A percentile compares a stretch with the other conserved stretches of the same genome.
Evolutionary conservation across 1,140 invertebrate genomes (phyloP).

Genomic region (Portunus trituberculatus): DNA sequence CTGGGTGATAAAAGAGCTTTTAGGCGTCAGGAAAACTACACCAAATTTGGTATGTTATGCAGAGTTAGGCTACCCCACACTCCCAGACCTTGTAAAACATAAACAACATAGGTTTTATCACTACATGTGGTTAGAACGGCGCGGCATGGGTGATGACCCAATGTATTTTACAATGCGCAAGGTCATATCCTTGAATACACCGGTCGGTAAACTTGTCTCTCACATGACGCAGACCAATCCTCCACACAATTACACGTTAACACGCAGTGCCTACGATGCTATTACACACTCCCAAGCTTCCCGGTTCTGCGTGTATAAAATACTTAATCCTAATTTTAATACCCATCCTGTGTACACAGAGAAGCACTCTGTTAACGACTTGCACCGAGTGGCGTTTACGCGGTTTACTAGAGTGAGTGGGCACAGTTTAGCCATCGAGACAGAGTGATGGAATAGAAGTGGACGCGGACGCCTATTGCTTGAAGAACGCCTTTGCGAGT

Average conservation of each 20-base stretch:
- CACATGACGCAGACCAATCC: neutral
- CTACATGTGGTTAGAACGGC: neutral
- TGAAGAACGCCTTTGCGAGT: conserved; percentile 32
- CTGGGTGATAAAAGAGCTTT: neutral
- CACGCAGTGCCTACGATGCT: no score
- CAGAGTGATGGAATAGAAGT: neutral
- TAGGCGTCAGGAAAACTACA: neutral
- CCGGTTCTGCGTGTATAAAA: neutral
- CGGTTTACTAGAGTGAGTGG: no score
- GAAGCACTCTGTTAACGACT: neutral
- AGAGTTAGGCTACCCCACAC: neutral
- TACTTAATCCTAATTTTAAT: neutral
- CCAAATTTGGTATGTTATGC: neutral
- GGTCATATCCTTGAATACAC: neutral
- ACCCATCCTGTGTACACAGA: neutral
- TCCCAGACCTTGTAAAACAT: neutral
- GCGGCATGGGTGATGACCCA: neutral
- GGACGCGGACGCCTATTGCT: neutral
- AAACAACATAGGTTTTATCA: neutral
- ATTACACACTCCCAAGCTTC: neutral
- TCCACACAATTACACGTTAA: neutral
- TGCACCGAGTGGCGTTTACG: neutral
- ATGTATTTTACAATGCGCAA: neutral
- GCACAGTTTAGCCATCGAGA: neutral
- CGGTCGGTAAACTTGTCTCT: neutral